phyloP scores from a whole-genome alignment of 2,888 invertebrate genomes.

The Rotaria socialis region DNA sequence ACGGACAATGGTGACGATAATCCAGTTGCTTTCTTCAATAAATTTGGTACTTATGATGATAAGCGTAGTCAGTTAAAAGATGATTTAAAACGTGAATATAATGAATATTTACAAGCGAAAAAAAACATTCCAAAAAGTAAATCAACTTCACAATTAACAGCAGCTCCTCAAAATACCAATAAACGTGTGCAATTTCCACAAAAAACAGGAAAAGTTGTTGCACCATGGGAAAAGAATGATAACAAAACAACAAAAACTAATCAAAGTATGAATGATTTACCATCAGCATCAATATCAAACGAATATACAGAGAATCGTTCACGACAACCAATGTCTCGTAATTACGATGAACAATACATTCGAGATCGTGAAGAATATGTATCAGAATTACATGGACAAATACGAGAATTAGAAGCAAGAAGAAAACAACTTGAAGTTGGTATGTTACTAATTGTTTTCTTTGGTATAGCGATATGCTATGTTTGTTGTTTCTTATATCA shows the following conservation, averaged over 20 bases:
- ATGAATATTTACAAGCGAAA: neutral
- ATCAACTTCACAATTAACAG: neutral
- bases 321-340: neutral
- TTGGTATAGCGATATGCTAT: neutral
- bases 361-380: neutral
- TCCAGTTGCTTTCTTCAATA: neutral
- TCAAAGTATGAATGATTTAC: neutral
- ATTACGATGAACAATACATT: neutral
- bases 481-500: neutral
- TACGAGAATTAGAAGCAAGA: neutral
- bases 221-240: slow-evolving; percentile 1
- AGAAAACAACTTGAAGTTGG: neutral
- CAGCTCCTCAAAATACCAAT: neutral
- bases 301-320: neutral
- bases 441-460: neutral
- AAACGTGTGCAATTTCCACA: neutral
- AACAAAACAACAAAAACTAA: neutral
- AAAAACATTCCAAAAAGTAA: neutral
- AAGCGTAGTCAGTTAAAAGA: neutral
- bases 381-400: neutral
- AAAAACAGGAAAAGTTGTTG: neutral
- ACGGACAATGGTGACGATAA: neutral
- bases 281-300: neutral
- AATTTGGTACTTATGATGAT: neutral
- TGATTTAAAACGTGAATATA: slow-evolving; percentile 29